Conservation (phyloP, 2,888 invertebrate species). For the Griposia aprilina region DNA sequence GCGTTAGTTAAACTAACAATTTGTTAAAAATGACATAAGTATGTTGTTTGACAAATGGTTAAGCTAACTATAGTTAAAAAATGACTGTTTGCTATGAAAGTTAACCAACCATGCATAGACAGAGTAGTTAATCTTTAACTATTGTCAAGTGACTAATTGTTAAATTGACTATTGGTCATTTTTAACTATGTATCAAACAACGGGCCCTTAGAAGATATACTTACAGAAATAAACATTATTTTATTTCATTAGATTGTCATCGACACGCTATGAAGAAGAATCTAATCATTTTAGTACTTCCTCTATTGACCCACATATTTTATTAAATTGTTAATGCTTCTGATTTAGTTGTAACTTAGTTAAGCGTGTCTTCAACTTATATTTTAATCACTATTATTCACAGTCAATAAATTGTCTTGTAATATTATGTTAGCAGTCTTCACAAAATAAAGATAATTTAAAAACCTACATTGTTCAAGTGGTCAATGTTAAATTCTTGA, state of each 20-base stretch:
- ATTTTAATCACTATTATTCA: constrained; percentile 64
- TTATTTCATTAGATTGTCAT: background rate
- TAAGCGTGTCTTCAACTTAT: constrained; percentile 54
- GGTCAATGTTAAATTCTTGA: background rate
- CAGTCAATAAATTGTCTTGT: constrained; percentile 56
- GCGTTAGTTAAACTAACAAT: no score
- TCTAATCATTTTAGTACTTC: constrained; percentile 21
- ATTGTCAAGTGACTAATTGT: no score
- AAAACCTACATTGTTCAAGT: background rate
- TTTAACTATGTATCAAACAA: no score
- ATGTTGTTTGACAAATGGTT: no score
- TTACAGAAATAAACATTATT: background rate
- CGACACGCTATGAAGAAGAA: no score
- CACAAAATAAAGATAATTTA: background rate
- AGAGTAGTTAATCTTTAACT: no score
- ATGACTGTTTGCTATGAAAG: no score
- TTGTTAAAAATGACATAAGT: no score
- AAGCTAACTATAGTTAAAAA: no score
- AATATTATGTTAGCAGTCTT: constrained; percentile 41
- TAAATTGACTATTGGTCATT: no score
- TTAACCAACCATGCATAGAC: no score
- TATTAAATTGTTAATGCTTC: constrained; percentile 42
- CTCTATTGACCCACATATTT: constrained; percentile 31
- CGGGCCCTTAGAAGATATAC: background rate
- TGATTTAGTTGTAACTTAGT: constrained; percentile 69